Evolutionary conservation across 2,113 vertebrate species (phyloP).

Genomic region (Odontesthes bonariensis): DNA sequence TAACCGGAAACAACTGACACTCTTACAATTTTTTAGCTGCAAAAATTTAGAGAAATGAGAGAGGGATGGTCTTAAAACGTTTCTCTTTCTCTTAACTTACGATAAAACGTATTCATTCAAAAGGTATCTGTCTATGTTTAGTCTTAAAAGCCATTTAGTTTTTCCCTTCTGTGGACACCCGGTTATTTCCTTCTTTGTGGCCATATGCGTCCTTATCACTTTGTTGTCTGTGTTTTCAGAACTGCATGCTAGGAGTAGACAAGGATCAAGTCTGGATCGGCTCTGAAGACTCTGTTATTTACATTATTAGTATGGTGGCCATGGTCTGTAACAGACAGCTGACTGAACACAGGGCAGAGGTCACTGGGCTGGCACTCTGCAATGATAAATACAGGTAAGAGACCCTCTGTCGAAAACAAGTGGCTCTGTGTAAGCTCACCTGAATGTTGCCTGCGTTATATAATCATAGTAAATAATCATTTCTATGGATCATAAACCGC

Average conservation of each 20-base stretch:
- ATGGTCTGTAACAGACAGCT: conserved; percentile 97
- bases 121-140: background rate
- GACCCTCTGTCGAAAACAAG: background rate
- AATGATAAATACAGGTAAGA: conserved; percentile 83
- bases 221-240: conserved; percentile 77
- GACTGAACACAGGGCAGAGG: conserved; percentile 88
- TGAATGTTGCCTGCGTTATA: no score
- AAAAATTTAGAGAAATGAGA: background rate
- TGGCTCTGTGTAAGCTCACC: no score
- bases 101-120: background rate
- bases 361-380: conserved; percentile 86
- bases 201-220: background rate
- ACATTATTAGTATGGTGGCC: conserved; percentile 92
- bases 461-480: no score
- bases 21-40: background rate
- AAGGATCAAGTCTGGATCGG: conserved; percentile 95
- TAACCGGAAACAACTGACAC: background rate
- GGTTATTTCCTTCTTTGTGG: background rate
- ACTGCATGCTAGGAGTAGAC: conserved; percentile 93
- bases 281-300: conserved; percentile 93
- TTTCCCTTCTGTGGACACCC: background rate
- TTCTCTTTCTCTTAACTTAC: no score
- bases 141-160: background rate
- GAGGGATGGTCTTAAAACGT: no score
- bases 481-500: no score